Base-by-base conservation (phyloP, 2,888 invertebrate species). In the Choristoneura rosaceana region DNA sequence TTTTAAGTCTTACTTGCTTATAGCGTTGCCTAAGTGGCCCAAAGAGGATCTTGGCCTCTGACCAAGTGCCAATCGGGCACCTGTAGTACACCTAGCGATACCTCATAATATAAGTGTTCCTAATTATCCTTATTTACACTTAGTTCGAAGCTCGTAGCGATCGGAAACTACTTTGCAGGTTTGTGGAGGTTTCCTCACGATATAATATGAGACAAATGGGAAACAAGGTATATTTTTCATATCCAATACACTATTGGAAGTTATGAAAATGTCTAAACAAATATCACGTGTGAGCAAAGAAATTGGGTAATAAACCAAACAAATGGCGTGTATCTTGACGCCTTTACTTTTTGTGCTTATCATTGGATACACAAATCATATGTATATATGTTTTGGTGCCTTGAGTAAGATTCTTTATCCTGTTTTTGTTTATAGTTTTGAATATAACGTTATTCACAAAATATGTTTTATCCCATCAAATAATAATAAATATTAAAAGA, bases 231-330 rank as follows among this genome's bases (percentile, higher is more conserved):
- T 17, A 10, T 25, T 55, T 55, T 55, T 12, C 55, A 55, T 25
- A 55, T 55, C 55, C 25, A 17, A 55, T 25, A 10, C 25, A 55
- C 55, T 25, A 25, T 41, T 9, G 34, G 38, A 14, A 38, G 34
- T 50, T 15, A 50, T 50, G 47, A 34, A 47, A 64, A 50, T 34
- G 33, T n/a, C 47, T n/a, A 9, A 8, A 25, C 33, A 33, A 7
- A 8, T 63, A 47, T 10, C 33, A 63, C 2, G 2, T 3, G n/a
- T n/a, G 47, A 50, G 34, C 45, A n/a, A 15, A 5, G 50, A 47
- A 50, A 64, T 64, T 50, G 64, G 50, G 64, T 64, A 34, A 50
- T 64, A 64, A 34, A 64, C 50, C n/a, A 47, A 64, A 50, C 34
- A 50, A 47, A 64, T 50, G 10, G 34, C 64, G 3, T 34, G 45